These are phyloP conservation scores for Oncorhynchus mykiss DNA, from an alignment of 2,113 vertebrate genomes.

Conservation along the genomic window DNA sequence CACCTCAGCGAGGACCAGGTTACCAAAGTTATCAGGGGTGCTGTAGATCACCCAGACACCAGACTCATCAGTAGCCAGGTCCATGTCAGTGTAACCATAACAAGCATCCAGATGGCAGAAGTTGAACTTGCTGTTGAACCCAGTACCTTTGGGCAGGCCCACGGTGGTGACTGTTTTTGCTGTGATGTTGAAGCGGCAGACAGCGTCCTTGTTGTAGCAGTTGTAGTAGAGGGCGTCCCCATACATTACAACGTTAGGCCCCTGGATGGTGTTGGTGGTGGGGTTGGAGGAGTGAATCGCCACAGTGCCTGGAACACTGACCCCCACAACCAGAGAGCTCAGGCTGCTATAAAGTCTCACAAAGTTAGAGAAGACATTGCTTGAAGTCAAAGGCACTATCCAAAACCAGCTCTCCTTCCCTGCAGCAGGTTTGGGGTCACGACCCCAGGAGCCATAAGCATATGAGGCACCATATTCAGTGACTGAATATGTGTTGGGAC, in stretches of 20 bases:
- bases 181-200: conserved; percentile 72
- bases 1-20: conserved; percentile 66
- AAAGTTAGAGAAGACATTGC: conserved; percentile 55
- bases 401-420: conserved; percentile 72
- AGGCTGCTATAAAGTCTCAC: conserved; percentile 64
- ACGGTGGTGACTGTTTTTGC: conserved; percentile 38
- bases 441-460: conserved; percentile 72
- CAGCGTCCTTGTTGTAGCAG: conserved; percentile 63
- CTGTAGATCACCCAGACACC: conserved; percentile 73
- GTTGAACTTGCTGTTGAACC: conserved; percentile 69
- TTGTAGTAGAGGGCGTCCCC: conserved; percentile 66
- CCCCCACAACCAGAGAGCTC: conserved; percentile 61
- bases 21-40: conserved; percentile 61
- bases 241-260: conserved; percentile 68
- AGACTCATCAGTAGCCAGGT: conserved; percentile 72
- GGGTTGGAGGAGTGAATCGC: conserved; percentile 58
- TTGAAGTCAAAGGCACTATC: conserved; percentile 62
- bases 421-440: conserved; percentile 64
- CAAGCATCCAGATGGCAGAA: conserved; percentile 63
- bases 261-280: conserved; percentile 74
- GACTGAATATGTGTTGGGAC: conserved; percentile 51
- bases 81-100: conserved; percentile 68
- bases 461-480: conserved; percentile 66
- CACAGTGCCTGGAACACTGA: conserved; percentile 48
- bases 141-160: conserved; percentile 63